Evolutionary conservation across 2,113 vertebrate genomes (phyloP).

Genomic region (Dromiciops gliroides): DNA sequence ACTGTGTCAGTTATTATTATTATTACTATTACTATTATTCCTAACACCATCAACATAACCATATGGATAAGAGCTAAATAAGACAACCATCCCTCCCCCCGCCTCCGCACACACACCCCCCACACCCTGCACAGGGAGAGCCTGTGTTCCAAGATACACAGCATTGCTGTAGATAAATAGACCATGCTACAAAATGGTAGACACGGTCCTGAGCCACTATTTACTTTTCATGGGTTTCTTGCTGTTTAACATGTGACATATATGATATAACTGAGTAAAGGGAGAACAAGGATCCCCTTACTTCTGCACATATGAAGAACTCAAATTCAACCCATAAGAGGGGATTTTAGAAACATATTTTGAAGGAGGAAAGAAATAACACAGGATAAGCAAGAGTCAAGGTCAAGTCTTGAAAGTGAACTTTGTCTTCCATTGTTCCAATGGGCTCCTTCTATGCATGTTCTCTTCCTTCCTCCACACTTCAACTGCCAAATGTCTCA

Average conservation of each 20-base stretch:
- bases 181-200: background rate
- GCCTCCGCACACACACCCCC: too few species aligned
- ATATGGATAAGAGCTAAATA: too few species aligned
- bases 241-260: background rate
- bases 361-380: background rate
- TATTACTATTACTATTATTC: too few species aligned
- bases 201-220: background rate
- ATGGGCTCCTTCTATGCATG: background rate
- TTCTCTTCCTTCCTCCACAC: background rate
- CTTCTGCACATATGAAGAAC: too few species aligned
- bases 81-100: too few species aligned
- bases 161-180: background rate
- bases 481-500: background rate
- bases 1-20: too few species aligned
- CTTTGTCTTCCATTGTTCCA: background rate
- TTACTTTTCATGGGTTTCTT: background rate
- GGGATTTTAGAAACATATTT: background rate
- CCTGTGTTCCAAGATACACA: too few species aligned
- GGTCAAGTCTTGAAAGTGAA: background rate
- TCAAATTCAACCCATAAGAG: background rate
- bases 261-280: background rate
- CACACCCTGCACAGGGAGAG: too few species aligned
- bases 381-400: background rate
- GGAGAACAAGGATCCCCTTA: background rate
- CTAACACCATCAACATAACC: too few species aligned